Base-by-base conservation (phyloP, 2,888 invertebrate species). In the Chrysolina americana region DNA sequence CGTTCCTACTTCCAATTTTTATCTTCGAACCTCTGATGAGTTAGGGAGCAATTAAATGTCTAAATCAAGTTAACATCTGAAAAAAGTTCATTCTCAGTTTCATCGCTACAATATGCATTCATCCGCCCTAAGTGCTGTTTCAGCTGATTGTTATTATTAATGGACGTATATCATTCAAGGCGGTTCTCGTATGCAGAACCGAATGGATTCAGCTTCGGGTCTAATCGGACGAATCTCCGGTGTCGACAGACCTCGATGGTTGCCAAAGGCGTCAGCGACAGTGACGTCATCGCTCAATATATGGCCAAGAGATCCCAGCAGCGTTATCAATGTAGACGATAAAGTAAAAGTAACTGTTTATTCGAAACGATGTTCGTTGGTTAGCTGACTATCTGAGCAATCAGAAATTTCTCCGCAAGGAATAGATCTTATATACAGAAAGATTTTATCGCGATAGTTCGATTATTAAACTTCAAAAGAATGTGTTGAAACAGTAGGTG, bases 301-400 rank as follows among this genome's bases (percentile, higher is more conserved):
- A 59, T 59, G 59, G 23, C 59, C 59, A 13, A 59, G n/a, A 50
- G 21, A 63, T 44, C 68, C 28, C 13, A 50, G 65, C 48, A 66
- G 21, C 44, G 71, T 59, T 74, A 74, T 71, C 74, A 71, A 64
- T 68, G 70, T 64, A 68, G 68, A 53, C 71, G 74, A 68, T 74
- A 71, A 74, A 74, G 70, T 73, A 74, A 74, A 71, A 71, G 66
- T 74, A 71, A 71, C 71, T 74, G 70, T 74, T 74, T 28, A 70
- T 70, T 74, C 66, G 56, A 63, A 73, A 63, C 59, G 73, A 65
- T 28, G 44, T 41, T 36, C 53, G 44, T 56, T 73, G 64, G 53
- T 69, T 69, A 73, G n/a, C 65, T 13, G 59, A 59, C 59, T 15
- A 59, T 59, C 72, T 47, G 17, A 47, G 23, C 68, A 47, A 56